A percentile compares a stretch with the other conserved stretches of the same genome.
Conservation (phyloP, 1,140 invertebrate species). For the Hyles euphorbiae region DNA sequence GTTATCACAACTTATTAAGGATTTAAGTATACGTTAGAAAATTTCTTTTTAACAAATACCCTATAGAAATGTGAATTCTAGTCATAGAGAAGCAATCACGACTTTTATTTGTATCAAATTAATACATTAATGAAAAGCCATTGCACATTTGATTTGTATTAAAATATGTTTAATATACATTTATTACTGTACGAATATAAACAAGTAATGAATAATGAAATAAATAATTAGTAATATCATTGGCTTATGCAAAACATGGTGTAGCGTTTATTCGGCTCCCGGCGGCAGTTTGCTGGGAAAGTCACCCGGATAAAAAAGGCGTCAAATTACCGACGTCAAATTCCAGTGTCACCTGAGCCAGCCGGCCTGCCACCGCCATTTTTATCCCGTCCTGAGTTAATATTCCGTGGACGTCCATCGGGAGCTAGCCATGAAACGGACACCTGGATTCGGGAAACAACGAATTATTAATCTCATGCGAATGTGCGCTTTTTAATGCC, state of each 20-base stretch:
- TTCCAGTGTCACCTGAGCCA: conserved; percentile 55
- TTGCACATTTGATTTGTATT: too few relatives aligned
- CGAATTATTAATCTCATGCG: conserved; percentile 26
- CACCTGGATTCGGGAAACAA: conserved; percentile 35
- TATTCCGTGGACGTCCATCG: conserved; percentile 51
- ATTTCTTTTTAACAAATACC: too few relatives aligned
- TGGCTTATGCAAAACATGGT: conserved; percentile 37
- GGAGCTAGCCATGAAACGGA: conserved; percentile 45
- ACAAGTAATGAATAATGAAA: too few relatives aligned
- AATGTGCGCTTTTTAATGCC: too few relatives aligned
- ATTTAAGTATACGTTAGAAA: too few relatives aligned
- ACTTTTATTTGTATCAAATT: too few relatives aligned
- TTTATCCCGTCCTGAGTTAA: conserved; percentile 59
- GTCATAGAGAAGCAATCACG: too few relatives aligned
- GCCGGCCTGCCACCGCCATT: conserved; percentile 38
- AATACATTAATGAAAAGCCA: too few relatives aligned
- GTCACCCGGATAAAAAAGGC: conserved; percentile 51
- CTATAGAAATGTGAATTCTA: too few relatives aligned
- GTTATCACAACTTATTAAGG: too few relatives aligned
- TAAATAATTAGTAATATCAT: not conserved
- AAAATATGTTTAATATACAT: too few relatives aligned
- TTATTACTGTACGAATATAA: too few relatives aligned
- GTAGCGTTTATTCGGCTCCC: conserved; percentile 26
- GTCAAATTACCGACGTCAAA: conserved; percentile 62
- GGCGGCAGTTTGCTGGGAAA: conserved; percentile 41